Evolutionary conservation across 2,888 invertebrate genomes (phyloP), one percentile per base, ranked within the genome.

Genomic region (Drosophila rellima): DNA sequence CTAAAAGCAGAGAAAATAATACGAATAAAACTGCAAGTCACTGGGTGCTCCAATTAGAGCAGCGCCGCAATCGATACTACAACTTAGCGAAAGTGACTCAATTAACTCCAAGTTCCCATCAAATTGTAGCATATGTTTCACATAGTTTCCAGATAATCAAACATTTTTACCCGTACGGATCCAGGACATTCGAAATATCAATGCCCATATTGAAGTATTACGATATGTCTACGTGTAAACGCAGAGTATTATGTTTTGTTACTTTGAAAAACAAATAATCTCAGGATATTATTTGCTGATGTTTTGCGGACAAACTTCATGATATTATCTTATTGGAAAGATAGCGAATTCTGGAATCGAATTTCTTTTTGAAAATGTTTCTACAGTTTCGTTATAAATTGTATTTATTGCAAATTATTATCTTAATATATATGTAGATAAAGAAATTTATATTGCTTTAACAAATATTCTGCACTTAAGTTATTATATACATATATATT

Each of bases 31-130:
- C 18, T 61, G 76, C 76, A 61, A 72, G 56, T 72, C 72, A 79
- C 63, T 52, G 55, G 52, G 23, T 54, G 71, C 64, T 79, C 70
- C 80, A 75, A 75, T 75, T 75, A 70, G 60, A 37, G 50, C 47
- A 15, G 48, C 23, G n/a, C 39, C 55, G 11, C 37, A 70, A 74
- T 72, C 73, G 59, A 74, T 73, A 65, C 26, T 15, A 11, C 71
- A 71, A 72, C 48, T 73, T 54, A 47, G 70, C 54, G 80, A 75
- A 80, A 75, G 76, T 70, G 80, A 13, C 13, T 1, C 76, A 76
- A 56, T 64, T 75, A 56, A 15, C 37, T 35, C 55, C 54, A 59
- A 33, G 20, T 18, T 45, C 10, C 44, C 29, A 40, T 1, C 17
- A 45, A 39, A 44, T 29, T 51, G 13, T 3, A 7, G 1, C 8